Evolutionary conservation across 2,888 invertebrate species (phyloP), one percentile per base, ranked within the genome.

Genomic region (Allacma fusca): DNA sequence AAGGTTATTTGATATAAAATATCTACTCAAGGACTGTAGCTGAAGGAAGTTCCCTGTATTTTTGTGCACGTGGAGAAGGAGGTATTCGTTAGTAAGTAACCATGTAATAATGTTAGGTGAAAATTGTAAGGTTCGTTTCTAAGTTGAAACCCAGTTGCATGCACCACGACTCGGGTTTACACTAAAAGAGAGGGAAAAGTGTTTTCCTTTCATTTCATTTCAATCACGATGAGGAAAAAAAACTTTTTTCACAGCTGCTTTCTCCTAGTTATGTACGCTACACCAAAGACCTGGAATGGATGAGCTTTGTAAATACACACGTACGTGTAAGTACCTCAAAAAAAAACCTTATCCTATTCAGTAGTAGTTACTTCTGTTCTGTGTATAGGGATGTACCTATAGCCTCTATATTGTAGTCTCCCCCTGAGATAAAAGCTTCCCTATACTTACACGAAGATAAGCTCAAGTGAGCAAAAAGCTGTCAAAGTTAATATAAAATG

Each of bases 131-230:
- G 23, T 62, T 4, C 62, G 62, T 24, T 24, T 23, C 23, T 26
- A 5, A 16, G 2, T 62, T 62, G 23, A n/a, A 50, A n/a, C 50
- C 19, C 16, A n/a, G 24, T 26, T 62, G 26, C 62, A 62, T 62
- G 62, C 62, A 62, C 57, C 21, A 19, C 2, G 26, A 12, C n/a
- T 16, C 50, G 5, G 16, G 9, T 16, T 16, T 50, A n/a, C 19
- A n/a, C n/a, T 50, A 50, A 50, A 50, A 50, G 50, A 50, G 24
- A 24, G 24, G 24, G 7, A n/a, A 68, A 24, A 23, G 69, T 69
- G 69, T 69, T 69, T 69, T 69, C 34, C 26, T 67, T 67, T 67
- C 67, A 67, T 69, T 69, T 69, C 69, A 69, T 34, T 69, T 43
- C 43, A 69, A 34, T 69, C 43, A 44, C 34, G 72, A 59, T 44